A percentile compares a stretch with the other conserved stretches of the same genome.
These are phyloP conservation scores for Bombus difficillimus DNA, from an alignment of 1,140 invertebrate genomes.

Conservation along the genomic window DNA sequence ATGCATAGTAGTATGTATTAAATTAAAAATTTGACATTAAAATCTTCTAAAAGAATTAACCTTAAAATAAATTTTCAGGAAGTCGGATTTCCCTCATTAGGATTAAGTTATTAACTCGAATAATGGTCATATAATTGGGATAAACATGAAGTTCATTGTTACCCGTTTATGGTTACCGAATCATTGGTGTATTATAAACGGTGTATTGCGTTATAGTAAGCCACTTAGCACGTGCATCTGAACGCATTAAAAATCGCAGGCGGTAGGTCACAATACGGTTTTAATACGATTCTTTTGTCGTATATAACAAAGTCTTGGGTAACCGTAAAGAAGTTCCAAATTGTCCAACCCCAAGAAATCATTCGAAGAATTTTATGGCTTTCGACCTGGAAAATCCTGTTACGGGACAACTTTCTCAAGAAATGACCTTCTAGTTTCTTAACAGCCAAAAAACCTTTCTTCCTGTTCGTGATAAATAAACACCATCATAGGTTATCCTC, in stretches of 20 bases:
- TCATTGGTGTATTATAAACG: slow-evolving; percentile 1
- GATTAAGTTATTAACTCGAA: neutral
- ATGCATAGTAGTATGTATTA: neutral
- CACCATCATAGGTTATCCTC: too few species aligned
- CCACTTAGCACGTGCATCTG: neutral
- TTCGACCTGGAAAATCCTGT: slow-evolving; percentile 16
- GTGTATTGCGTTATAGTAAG: slow-evolving; percentile 1
- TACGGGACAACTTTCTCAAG: slow-evolving; percentile 15
- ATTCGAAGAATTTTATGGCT: neutral
- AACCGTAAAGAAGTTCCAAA: neutral
- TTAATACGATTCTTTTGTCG: slow-evolving; percentile 12
- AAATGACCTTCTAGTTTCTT: neutral
- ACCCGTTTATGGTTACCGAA: neutral
- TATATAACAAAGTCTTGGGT: neutral
- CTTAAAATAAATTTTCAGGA: neutral
- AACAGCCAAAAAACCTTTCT: neutral
- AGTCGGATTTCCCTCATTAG: neutral
- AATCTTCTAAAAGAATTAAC: neutral
- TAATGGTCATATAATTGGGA: neutral
- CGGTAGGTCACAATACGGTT: neutral
- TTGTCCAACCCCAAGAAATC: neutral
- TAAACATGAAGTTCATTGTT: neutral
- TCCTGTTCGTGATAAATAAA: neutral
- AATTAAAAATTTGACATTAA: neutral
- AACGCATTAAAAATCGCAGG: neutral